Evolutionary conservation across 2,888 invertebrate genomes (phyloP), one percentile per base, ranked within the genome.

Genomic region (Bellardia bayeri): DNA sequence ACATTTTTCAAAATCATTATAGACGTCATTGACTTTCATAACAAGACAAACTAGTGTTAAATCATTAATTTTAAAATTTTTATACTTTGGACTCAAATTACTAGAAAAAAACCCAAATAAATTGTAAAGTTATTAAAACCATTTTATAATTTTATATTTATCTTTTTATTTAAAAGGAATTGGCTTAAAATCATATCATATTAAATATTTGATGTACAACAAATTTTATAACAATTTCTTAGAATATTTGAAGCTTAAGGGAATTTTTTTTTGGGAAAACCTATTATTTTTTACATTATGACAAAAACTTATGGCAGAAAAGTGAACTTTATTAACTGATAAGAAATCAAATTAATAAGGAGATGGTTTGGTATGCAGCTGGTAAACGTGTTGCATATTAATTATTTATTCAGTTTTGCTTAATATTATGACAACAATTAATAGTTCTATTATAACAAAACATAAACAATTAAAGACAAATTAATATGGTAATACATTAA

Each of bases 321-420:
- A 33, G 33, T 23, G 66, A 40, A 40, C 33, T 51, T 76, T 54
- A 16, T 56, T 42, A 66, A 42, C 56, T 30, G 78, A 68, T 68
- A 68, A 66, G 42, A 66, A 78, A 68, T 56, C 54, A 78, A 76
- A 37, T 51, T 23, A 45, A 9, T 30, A 16, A 13, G 61, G 58
- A 7, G 11, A 11, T 5, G 37, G 4, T 4, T 33, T 33, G 33
- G 1, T 42, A 16, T 16, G 11, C 11, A 51, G 5, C 23, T 37
- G 51, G 37, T 0, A 13, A 74, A 74, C 58, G 72, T 54, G 40
- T 54, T 72, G 54, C 63, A 63, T 72, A 61, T 72, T 81, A 72
- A 64, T 71, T 72, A 81, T 30, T 16, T 54, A 33, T 71, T 58
- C 14, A 74, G 23, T 76, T 56, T 45, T 16, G n/a, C 2, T 45